phyloP scores from a whole-genome alignment of 2,113 vertebrate genomes.

The Sander vitreus region DNA sequence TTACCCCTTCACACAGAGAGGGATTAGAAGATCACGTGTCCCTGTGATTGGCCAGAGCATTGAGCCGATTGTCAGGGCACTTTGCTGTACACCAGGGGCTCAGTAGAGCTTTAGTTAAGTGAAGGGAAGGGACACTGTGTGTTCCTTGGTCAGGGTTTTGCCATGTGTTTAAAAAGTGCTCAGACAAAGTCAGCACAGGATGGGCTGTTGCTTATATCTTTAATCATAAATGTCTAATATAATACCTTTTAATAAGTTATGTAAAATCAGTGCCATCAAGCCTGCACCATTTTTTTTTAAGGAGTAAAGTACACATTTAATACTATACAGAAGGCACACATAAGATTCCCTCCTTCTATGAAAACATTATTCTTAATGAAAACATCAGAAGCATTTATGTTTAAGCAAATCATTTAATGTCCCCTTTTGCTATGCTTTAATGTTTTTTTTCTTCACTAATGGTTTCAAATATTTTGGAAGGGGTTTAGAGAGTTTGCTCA shows the following conservation, averaged over 20 bases:
- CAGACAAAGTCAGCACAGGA: conserved; percentile 2
- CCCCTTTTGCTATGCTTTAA: conserved; percentile 68
- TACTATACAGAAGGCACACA: conserved; percentile 52
- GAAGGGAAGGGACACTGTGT: conserved; percentile 76
- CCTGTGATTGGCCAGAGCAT: conserved; percentile 92
- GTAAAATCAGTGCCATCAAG: conserved; percentile 27
- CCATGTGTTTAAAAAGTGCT: conserved; percentile 44
- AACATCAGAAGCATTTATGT: conserved; percentile 72
- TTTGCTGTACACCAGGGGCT: conserved; percentile 88
- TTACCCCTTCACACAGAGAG: conserved; percentile 90
- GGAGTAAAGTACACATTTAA: conserved; percentile 46
- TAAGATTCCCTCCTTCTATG: conserved; percentile 61
- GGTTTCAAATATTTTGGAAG: conserved; percentile 80
- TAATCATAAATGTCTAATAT: conserved; percentile 35
- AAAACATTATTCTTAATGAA: conserved; percentile 72
- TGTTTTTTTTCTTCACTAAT: conserved; percentile 63
- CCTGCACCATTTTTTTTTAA: conserved; percentile 13
- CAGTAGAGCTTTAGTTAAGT: conserved; percentile 87
- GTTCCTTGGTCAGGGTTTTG: conserved; percentile 52
- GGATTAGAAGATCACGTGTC: conserved; percentile 94
- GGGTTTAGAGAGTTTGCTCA: conserved; percentile 76
- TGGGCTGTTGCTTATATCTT: conserved; percentile 19
- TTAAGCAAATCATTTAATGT: conserved; percentile 78
- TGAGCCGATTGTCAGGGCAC: conserved; percentile 92
- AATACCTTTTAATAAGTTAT: conserved; percentile 12